Conservation (phyloP, 2,888 invertebrate species). For the Protodeltote pygarga region DNA sequence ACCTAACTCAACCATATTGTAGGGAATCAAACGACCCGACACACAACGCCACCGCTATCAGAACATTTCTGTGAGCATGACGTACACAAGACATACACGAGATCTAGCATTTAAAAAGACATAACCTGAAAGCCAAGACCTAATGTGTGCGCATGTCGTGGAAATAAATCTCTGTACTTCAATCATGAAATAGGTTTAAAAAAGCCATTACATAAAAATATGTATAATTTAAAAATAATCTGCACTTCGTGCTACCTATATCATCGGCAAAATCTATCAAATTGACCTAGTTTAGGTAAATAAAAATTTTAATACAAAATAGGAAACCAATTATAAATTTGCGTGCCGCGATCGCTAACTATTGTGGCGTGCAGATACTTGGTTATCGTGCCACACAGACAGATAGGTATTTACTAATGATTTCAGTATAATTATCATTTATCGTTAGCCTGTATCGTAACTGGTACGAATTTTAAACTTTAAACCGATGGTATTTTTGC, state of each 20-base stretch:
- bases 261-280: background rate
- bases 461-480: constrained; percentile 36
- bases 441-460: constrained; percentile 29
- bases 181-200: too few species aligned
- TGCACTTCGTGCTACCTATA: background rate
- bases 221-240: too few species aligned
- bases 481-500: constrained; percentile 16
- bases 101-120: too few species aligned
- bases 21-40: too few species aligned
- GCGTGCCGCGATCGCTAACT: constrained; percentile 33
- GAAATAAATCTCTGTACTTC: too few species aligned
- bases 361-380: constrained; percentile 5
- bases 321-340: constrained; percentile 22
- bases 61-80: too few species aligned
- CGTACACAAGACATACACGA: too few species aligned
- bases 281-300: constrained; percentile 5
- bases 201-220: too few species aligned
- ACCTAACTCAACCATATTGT: too few species aligned
- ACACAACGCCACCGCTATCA: too few species aligned
- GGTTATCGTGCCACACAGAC: background rate
- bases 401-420: constrained; percentile 8
- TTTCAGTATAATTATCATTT: constrained; percentile 19
- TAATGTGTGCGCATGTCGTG: too few species aligned
- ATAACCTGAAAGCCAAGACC: too few species aligned
- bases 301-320: constrained; percentile 21